Conservation (phyloP, 2,797 vertebrate genomes). For the Knipowitschia caucasica region DNA sequence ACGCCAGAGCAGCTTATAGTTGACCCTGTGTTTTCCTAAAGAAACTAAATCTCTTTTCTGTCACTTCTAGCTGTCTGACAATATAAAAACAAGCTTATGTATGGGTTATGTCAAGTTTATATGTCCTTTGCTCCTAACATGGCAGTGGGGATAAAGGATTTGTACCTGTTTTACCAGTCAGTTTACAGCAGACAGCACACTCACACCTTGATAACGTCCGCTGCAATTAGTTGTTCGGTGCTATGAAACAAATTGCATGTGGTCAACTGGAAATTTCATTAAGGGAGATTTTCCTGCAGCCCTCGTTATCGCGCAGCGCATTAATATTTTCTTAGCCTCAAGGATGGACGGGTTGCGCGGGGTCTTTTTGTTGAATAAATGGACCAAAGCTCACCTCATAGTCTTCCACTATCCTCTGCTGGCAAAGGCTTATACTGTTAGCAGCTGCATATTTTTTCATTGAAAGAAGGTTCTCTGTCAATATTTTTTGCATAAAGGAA, state of each 20-base stretch:
- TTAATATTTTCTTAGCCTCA: constrained; percentile 84
- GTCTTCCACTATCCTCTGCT: constrained; percentile 37
- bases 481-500: constrained; percentile 57
- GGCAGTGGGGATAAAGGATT: constrained; percentile 74
- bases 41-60: constrained; percentile 15
- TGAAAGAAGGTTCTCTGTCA: constrained; percentile 62
- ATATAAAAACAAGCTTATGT: constrained; percentile 54
- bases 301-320: constrained; percentile 77
- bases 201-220: constrained; percentile 81
- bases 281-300: constrained; percentile 80
- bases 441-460: constrained; percentile 50
- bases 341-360: constrained; percentile 76
- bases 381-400: constrained; percentile 54
- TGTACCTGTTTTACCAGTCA: constrained; percentile 79
- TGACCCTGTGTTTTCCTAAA: constrained; percentile 17
- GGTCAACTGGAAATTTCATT: constrained; percentile 89
- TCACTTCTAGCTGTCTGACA: constrained; percentile 24
- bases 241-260: constrained; percentile 87
- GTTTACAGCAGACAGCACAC: constrained; percentile 81
- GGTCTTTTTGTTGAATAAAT: constrained; percentile 64
- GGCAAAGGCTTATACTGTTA: constrained; percentile 45
- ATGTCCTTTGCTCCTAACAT: constrained; percentile 69
- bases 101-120: constrained; percentile 66
- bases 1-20: constrained; percentile 1
- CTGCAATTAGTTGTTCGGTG: constrained; percentile 82